A percentile compares a stretch with the other conserved stretches of the same genome.
These are phyloP conservation scores for Lordiphosa stackelbergi DNA, from an alignment of 1,140 invertebrate genomes.

Conservation along the genomic window DNA sequence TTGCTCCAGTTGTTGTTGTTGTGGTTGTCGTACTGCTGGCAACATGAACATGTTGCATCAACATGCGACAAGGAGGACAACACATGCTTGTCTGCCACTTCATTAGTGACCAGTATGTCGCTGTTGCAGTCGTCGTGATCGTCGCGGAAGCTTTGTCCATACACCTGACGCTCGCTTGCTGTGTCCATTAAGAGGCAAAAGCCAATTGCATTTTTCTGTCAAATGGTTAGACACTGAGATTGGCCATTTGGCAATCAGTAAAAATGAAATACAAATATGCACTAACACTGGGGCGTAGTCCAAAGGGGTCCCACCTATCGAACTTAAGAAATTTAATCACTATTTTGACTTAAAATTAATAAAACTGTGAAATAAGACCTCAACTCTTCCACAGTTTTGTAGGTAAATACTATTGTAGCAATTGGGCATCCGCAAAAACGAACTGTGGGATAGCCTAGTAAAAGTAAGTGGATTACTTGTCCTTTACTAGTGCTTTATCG, in stretches of 20 bases:
- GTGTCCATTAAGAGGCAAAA: conserved; percentile 8
- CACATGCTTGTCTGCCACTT: conserved; percentile 44
- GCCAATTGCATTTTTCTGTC: conserved; percentile 21
- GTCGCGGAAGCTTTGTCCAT: conserved; percentile 42
- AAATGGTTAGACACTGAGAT: conserved; percentile 22
- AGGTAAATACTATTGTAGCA: too few relatives aligned
- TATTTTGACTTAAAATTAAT: too few relatives aligned
- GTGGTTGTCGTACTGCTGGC: conserved; percentile 10
- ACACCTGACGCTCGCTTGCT: conserved; percentile 29
- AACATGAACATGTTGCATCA: conserved; percentile 36
- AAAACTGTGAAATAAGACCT: too few relatives aligned
- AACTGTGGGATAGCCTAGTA: too few relatives aligned
- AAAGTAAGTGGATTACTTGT: too few relatives aligned
- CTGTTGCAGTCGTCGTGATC: conserved; percentile 23
- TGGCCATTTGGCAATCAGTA: conserved; percentile 37
- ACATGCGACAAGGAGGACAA: conserved; percentile 20
- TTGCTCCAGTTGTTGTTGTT: conserved; percentile 26
- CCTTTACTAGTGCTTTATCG: too few relatives aligned
- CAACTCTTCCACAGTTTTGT: too few relatives aligned
- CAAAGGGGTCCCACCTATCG: too few relatives aligned
- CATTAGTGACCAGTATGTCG: conserved; percentile 54
- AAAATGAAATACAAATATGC: conserved; percentile 14
- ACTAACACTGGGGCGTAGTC: neutral
- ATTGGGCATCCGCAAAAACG: too few relatives aligned
- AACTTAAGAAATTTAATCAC: too few relatives aligned